These are phyloP conservation scores for Oncorhynchus tshawytscha DNA, from an alignment of 2,113 vertebrate genomes.

Conservation along the genomic window DNA sequence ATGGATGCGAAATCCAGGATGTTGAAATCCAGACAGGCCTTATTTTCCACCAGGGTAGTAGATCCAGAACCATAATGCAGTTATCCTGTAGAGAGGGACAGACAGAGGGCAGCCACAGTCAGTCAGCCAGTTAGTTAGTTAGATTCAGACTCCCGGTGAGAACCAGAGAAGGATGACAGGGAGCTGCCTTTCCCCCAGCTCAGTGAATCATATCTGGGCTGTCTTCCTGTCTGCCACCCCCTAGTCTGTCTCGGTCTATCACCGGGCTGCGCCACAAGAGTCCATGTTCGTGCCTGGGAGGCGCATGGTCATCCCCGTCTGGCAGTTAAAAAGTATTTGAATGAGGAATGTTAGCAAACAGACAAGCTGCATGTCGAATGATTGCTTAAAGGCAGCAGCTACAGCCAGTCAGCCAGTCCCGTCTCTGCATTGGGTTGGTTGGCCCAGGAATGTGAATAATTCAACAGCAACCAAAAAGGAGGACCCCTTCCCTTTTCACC, in stretches of 20 bases:
- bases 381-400: slow-evolving; percentile 80
- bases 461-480: slow-evolving; percentile 74
- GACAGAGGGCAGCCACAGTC: slow-evolving; percentile 40
- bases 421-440: slow-evolving; percentile 64
- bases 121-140: slow-evolving; percentile 59
- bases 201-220: background rate
- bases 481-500: slow-evolving; percentile 50
- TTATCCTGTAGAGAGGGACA: slow-evolving; percentile 57
- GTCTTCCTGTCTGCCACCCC: slow-evolving; percentile 51
- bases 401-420: slow-evolving; percentile 71
- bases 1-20: slow-evolving; percentile 1
- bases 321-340: slow-evolving; percentile 92
- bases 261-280: slow-evolving; percentile 79
- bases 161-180: slow-evolving; percentile 60
- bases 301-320: slow-evolving; percentile 85
- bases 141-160: slow-evolving; percentile 64
- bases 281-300: slow-evolving; percentile 79
- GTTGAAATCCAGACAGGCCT: slow-evolving; percentile 25
- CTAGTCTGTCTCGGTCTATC: slow-evolving; percentile 36
- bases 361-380: slow-evolving; percentile 85
- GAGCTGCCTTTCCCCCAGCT: slow-evolving; percentile 44
- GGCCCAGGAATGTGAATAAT: slow-evolving; percentile 88
- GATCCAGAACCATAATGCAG: slow-evolving; percentile 39
- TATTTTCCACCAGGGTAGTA: background rate
- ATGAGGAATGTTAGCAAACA: slow-evolving; percentile 95